Base-by-base conservation (phyloP, 2,888 invertebrate species). In the Acanthosoma haemorrhoidale region DNA sequence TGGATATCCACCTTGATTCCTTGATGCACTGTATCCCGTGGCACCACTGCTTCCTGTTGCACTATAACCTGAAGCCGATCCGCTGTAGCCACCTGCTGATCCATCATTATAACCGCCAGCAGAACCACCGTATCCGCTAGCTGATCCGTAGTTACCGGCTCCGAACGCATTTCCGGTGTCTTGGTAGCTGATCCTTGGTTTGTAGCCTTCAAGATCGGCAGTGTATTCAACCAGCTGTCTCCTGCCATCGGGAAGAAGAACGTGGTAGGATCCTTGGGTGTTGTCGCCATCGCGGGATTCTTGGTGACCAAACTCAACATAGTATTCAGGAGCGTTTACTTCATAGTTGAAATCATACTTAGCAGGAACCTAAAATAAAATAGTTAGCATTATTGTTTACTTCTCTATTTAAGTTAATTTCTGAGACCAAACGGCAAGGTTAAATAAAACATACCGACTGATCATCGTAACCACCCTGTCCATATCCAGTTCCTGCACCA, bases 331-430 rank as follows among this genome's bases (percentile, higher is more conserved):
- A 80, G 91, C 91, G 78, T 90, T 89, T 77, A 92, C 92, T 81
- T 91, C 88, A 82, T 91, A 92, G 79, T 87, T 88, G 84, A 91
- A 92, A 82, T 91, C 88, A 82, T 92, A 92, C 81, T 91, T 90
- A 75, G 91, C 91, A 75, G 91, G 91, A 81, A 87, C 91, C 91
- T 92, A 78, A 57, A 78, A 77, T 68, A 43, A 15, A n/a, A 64
- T 6, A 21, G 2, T 39, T 11, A 3, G 11, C 15, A 15, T 32
- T 13, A 18, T 16, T 38, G 18, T 51, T n/a, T n/a, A n/a, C n/a
- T n/a, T n/a, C n/a, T n/a, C n/a, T n/a, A n/a, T n/a, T n/a, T n/a
- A n/a, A n/a, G n/a, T n/a, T n/a, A n/a, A n/a, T n/a, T n/a, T n/a
- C n/a, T n/a, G n/a, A n/a, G n/a, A n/a, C n/a, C n/a, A n/a, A n/a